Evolutionary conservation across 1,140 invertebrate species (phyloP), one percentile per base, ranked within the genome.

Genomic region (Diorhabda sublineata): DNA sequence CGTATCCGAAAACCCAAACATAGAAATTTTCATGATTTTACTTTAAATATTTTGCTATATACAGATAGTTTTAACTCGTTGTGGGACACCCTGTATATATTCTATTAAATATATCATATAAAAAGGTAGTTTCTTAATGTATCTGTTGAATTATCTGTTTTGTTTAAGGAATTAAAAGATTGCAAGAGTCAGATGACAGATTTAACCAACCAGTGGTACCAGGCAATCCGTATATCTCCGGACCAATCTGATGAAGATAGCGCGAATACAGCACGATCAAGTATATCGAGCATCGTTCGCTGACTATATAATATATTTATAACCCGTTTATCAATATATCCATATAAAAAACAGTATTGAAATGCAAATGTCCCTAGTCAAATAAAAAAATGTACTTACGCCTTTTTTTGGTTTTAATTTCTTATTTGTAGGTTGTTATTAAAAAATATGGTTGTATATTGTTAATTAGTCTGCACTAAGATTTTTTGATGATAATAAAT

Each of bases 131-230:
- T 26, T 26, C 26, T 26, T 26, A 26, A 1, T 26, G 26, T 26
- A 26, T 26, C 26, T 26, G 26, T 26, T 26, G 26, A 26, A 26
- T 26, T 4, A 26, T 61, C 42, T 9, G 3, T n/a, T 45, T 76
- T 72, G 77, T 81, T 83, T 44, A 85, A 97, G 88, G 95, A 98
- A 84, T 81, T 98, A 60, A 94, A 94, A 78, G 95, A 97, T 81
- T 97, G 96, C 77, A 94, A 95, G 79, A 95, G 91, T 61, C 95
- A 97, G 84, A 98, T 98, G 95, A 94, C 93, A 4, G 93, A 95
- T 83, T 83, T 98, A 60, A 97, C 95, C 2, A 96, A 97, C 80
- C 92, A 97, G 79, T 98, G 96, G 96, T 97, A 97, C 83, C 93
- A 97, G 80, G 95, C 94, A 0, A 94, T 96, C 69, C 85, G 93